Base-by-base conservation (phyloP, 2,113 vertebrate species). In the Mastomys coucha region DNA sequence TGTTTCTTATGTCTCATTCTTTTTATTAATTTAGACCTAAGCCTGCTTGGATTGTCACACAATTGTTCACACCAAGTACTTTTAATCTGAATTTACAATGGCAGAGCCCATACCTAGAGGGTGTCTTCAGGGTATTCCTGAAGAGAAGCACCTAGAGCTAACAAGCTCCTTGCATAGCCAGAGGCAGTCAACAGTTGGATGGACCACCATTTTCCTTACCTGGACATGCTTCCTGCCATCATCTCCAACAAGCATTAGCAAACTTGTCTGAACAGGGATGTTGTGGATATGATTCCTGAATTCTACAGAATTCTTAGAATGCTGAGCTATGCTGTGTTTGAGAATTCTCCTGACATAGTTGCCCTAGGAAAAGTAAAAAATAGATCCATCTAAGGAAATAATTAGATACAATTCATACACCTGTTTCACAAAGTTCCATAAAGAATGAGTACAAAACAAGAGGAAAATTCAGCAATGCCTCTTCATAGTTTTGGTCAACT, bases 281-380 rank as follows among this genome's bases (percentile, higher is more conserved):
- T 75, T 12, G 4, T 85, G 5, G 49, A 22, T 42, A 75, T 28
- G 49, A 90, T 90, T 69, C 39, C 70, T 31, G 39, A 70, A 75
- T 67, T 86, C n/a, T 56, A 53, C 80, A 24, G 58, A 86, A 86
- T 77, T 39, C 69, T 58, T 86, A 36, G 67, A 86, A 89, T 78
- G 88, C 49, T 75, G 51, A 92, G 39, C 28, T 88, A 20, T 24
- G 7, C 88, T 33, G 92, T 33, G 31, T 75, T 9, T 90, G 87
- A 91, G 51, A 72, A 85, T 78, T 90, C 72, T 94, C 86, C n/a
- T 72, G 56, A 92, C 42, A 72, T 78, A 70, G 26, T 93, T 77
- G 78, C 87, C 78, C 14, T 93, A 65, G 51, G 36, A 80, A 75
- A 67, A 82, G 49, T 28, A 67, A 95, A 95, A 45, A 93, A 39